phyloP scores from a whole-genome alignment of 2,113 vertebrate genomes.

The Pardalotus punctatus region DNA sequence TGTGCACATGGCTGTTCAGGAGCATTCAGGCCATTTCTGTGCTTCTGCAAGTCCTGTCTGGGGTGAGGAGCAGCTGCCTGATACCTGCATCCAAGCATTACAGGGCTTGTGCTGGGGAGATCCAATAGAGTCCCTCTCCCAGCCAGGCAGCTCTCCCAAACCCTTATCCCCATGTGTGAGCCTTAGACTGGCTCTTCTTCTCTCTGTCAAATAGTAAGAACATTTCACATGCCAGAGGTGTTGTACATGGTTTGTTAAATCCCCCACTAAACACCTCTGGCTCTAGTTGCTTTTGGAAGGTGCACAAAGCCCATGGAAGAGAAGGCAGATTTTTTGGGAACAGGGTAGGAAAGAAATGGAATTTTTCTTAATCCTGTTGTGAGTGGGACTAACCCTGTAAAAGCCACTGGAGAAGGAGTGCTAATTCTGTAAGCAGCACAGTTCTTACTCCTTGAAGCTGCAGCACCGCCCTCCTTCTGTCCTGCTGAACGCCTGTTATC shows the following conservation, averaged over 20 bases:
- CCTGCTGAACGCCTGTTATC: neutral
- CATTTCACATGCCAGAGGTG: neutral
- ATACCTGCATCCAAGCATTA: neutral
- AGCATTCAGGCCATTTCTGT: neutral
- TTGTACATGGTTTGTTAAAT: neutral
- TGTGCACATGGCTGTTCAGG: neutral
- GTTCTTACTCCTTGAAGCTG: neutral
- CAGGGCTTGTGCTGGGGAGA: neutral
- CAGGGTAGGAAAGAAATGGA: neutral
- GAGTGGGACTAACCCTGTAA: neutral
- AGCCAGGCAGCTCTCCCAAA: neutral
- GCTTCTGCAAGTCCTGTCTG: neutral
- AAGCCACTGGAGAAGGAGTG: neutral
- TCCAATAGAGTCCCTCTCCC: neutral
- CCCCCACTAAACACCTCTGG: neutral
- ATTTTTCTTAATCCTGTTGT: neutral
- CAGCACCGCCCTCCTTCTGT: neutral
- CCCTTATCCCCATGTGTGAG: accelerated
- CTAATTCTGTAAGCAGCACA: neutral
- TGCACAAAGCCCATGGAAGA: neutral
- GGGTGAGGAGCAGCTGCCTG: neutral
- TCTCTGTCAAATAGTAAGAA: neutral
- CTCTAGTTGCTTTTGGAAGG: neutral
- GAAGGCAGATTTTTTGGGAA: neutral
- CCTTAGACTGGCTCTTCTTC: neutral